phyloP scores from a whole-genome alignment of 2,113 vertebrate species.

The Camelus bactrianus region DNA sequence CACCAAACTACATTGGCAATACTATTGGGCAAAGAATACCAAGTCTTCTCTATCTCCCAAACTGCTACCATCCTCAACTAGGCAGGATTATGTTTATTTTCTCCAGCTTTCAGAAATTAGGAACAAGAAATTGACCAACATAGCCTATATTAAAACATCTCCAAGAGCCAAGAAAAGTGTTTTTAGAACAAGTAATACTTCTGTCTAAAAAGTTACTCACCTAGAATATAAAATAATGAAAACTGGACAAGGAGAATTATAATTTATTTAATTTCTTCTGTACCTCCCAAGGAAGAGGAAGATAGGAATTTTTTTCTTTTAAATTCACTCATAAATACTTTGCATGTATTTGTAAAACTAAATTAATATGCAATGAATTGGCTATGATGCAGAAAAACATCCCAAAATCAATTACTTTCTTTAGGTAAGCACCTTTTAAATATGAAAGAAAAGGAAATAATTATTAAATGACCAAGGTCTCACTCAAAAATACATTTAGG shows the following conservation, averaged over 20 bases:
- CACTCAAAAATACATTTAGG: constrained; percentile 15
- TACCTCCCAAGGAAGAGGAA: background rate
- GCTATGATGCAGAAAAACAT: constrained; percentile 40
- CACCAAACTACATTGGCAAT: background rate
- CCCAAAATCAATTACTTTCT: constrained; percentile 22
- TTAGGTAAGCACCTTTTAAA: constrained; percentile 24
- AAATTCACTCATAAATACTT: constrained; percentile 48
- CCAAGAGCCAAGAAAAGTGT: background rate
- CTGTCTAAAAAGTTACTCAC: constrained; percentile 21
- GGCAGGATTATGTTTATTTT: background rate
- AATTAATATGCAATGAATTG: background rate
- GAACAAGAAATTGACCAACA: constrained; percentile 9
- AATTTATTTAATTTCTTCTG: constrained; percentile 24
- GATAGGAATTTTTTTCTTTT: background rate
- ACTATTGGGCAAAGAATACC: background rate
- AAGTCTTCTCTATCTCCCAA: background rate
- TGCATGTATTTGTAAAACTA: constrained; percentile 9
- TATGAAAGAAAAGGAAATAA: constrained; percentile 35
- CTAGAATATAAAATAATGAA: constrained; percentile 41
- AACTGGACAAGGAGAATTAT: constrained; percentile 6
- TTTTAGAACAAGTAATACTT: constrained; percentile 21
- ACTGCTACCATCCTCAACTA: background rate
- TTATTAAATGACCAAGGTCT: background rate
- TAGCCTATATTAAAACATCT: constrained; percentile 25
- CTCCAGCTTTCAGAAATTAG: constrained; percentile 34